A percentile compares a stretch with the other conserved stretches of the same genome.
These are phyloP conservation scores for Pelobates cultripes DNA, from an alignment of 2,797 vertebrate genomes.

Conservation along the genomic window DNA sequence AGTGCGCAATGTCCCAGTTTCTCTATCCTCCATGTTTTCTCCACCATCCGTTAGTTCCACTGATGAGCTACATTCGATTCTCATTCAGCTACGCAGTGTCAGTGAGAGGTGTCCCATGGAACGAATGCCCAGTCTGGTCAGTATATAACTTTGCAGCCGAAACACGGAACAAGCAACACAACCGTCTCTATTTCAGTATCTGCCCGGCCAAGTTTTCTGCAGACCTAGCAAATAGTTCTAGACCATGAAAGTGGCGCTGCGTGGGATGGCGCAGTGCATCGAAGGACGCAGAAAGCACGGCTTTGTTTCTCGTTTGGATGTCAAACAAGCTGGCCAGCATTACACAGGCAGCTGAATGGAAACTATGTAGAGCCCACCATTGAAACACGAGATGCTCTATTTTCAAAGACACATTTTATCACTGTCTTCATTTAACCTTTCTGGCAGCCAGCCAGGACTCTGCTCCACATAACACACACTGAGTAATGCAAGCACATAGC, in stretches of 20 bases:
- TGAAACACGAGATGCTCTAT: neutral
- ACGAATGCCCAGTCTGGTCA: neutral
- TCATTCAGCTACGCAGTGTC: neutral
- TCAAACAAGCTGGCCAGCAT: neutral
- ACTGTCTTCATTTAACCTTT: neutral
- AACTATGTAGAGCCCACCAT: neutral
- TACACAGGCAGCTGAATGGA: conserved; percentile 8
- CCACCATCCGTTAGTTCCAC: neutral
- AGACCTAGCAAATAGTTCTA: conserved; percentile 5
- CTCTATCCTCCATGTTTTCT: neutral
- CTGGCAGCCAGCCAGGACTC: too few species aligned
- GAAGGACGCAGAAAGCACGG: neutral
- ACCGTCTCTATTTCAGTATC: too few species aligned
- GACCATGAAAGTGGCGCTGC: too few species aligned
- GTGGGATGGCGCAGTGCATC: neutral
- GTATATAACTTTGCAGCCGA: neutral
- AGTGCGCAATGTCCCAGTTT: too few species aligned
- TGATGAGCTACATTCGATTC: neutral
- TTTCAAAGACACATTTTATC: neutral
- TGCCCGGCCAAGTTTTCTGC: neutral
- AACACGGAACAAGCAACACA: too few species aligned
- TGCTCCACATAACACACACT: too few species aligned
- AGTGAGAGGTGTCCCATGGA: neutral
- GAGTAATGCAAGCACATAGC: too few species aligned
- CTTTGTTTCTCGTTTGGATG: neutral